Conservation (phyloP, 2,888 invertebrate genomes). For the Pinctada fucata region DNA sequence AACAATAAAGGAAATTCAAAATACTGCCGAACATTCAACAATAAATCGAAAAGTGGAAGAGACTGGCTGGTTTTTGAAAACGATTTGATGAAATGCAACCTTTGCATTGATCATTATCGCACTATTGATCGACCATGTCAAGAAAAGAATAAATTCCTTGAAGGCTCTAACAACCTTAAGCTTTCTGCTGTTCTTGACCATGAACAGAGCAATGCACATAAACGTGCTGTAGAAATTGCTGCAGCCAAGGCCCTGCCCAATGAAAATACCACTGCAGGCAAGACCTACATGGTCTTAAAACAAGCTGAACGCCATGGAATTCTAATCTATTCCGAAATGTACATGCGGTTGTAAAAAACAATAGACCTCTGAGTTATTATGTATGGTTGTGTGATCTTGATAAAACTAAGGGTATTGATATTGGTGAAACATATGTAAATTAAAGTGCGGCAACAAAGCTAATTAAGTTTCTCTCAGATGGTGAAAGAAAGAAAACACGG, state of each 20-base stretch:
- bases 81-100: background rate
- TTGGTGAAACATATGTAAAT: slow-evolving; percentile 35
- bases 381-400: slow-evolving; percentile 35
- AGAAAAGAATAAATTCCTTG: slow-evolving; percentile 4
- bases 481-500: slow-evolving; percentile 22
- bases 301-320: slow-evolving; percentile 21
- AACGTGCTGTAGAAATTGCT: background rate
- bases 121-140: background rate
- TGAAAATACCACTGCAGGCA: slow-evolving; percentile 5
- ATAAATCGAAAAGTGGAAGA: too few relatives aligned
- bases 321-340: slow-evolving; percentile 34
- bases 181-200: slow-evolving; percentile 12
- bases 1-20: too few relatives aligned
- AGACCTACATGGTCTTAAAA: slow-evolving; percentile 17
- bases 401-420: slow-evolving; percentile 29
- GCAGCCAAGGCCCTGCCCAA: background rate
- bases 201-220: slow-evolving; percentile 9
- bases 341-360: slow-evolving; percentile 39
- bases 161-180: background rate
- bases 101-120: background rate
- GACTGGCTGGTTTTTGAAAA: too few relatives aligned
- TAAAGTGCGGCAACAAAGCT: slow-evolving; percentile 35
- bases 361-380: slow-evolving; percentile 34
- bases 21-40: too few relatives aligned
- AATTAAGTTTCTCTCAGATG: slow-evolving; percentile 25